Conservation (phyloP, 35 echinoderm and acorn worm genomes). For the Diadema setosum region DNA sequence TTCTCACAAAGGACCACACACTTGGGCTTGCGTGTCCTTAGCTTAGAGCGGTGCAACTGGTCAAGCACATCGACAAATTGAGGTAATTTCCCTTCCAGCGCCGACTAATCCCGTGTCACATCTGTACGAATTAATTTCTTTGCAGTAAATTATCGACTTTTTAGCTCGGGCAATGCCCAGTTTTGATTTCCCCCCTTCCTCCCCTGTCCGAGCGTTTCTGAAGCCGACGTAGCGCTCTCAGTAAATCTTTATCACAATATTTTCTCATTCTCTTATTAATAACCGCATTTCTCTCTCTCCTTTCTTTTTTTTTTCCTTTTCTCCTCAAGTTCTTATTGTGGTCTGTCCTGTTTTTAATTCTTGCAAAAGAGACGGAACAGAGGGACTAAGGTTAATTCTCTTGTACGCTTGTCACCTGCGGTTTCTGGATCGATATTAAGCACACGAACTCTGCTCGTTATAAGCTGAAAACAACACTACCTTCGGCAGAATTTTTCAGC, state of each 20-base stretch:
- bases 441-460: background rate
- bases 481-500: too few species aligned
- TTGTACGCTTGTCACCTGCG: background rate
- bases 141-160: background rate
- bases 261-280: background rate
- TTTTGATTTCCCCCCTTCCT: background rate
- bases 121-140: conserved; percentile 9
- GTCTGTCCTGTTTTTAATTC: too few species aligned
- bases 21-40: too few species aligned
- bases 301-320: too few species aligned
- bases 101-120: conserved; percentile 2
- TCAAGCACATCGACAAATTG: background rate
- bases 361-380: too few species aligned
- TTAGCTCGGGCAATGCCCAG: background rate
- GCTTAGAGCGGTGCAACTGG: too few species aligned
- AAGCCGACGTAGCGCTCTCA: background rate
- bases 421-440: background rate
- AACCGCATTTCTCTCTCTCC: background rate
- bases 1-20: too few species aligned
- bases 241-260: background rate
- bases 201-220: background rate
- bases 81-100: background rate
- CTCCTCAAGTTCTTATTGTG: too few species aligned
- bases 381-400: too few species aligned
- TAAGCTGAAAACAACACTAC: too few species aligned